Conservation (phyloP, 2,888 invertebrate species). For the Linyphia triangularis region DNA sequence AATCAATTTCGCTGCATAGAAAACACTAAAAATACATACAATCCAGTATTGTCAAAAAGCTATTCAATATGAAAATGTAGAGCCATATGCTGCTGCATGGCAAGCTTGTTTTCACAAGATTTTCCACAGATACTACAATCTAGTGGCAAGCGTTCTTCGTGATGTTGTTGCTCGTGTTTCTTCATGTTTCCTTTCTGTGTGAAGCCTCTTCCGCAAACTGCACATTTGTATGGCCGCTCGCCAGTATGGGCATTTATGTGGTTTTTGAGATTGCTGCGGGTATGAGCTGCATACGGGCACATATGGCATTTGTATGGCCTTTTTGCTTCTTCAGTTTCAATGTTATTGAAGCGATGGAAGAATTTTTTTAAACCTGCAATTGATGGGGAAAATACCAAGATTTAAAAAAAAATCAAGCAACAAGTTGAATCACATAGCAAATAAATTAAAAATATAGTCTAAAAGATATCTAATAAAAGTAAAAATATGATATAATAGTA, state of each 20-base stretch:
- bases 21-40: background rate
- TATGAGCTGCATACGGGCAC: conserved; percentile 69
- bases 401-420: too few relatives aligned
- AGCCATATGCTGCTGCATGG: conserved; percentile 61
- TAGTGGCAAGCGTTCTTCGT: conserved; percentile 53
- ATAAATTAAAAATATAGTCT: too few relatives aligned
- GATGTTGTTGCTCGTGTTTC: conserved; percentile 66
- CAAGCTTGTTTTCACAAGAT: conserved; percentile 51
- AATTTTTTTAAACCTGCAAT: conserved; percentile 1
- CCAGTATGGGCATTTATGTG: conserved; percentile 74
- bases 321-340: conserved; percentile 54
- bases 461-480: too few relatives aligned
- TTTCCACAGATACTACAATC: conserved; percentile 63
- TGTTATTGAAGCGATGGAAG: conserved; percentile 56
- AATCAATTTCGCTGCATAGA: background rate
- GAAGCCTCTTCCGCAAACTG: conserved; percentile 65
- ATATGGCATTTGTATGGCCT: conserved; percentile 71
- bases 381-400: too few relatives aligned
- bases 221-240: conserved; percentile 69
- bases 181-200: conserved; percentile 72
- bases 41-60: background rate
- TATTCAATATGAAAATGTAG: conserved; percentile 47
- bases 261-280: conserved; percentile 61
- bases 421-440: too few relatives aligned
- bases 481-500: too few relatives aligned